Percentiles rank a stretch among this genome's conserved stretches.
phyloP scores from a whole-genome alignment of 2,888 invertebrate genomes.

The Peribatodes rhomboidaria region DNA sequence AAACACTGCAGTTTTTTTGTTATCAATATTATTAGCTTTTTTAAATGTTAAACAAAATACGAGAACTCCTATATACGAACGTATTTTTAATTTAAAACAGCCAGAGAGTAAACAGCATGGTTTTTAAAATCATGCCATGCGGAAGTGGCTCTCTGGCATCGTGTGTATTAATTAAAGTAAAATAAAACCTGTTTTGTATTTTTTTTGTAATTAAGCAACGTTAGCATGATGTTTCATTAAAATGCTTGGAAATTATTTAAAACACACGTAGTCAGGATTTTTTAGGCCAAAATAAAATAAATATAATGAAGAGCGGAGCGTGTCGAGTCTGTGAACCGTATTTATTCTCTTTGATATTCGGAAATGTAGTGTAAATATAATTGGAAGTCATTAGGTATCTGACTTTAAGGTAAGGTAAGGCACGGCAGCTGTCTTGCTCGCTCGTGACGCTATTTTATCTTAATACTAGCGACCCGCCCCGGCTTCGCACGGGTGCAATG shows the following conservation, averaged over 20 bases:
- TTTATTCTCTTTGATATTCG: neutral
- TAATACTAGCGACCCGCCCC: too few relatives aligned
- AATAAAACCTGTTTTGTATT: conserved; percentile 1
- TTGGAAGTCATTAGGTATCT: too few relatives aligned
- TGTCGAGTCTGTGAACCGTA: too few relatives aligned
- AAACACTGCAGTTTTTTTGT: too few relatives aligned
- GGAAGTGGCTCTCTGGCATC: neutral
- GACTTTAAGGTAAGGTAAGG: too few relatives aligned
- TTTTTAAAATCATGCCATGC: neutral
- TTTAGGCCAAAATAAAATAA: neutral
- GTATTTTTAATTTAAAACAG: neutral
- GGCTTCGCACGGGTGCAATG: too few relatives aligned
- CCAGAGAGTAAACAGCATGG: neutral
- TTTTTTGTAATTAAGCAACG: conserved; percentile 9
- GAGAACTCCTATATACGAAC: neutral
- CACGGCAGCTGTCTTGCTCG: too few relatives aligned
- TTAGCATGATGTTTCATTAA: conserved; percentile 4
- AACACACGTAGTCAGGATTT: neutral
- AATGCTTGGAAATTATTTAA: neutral
- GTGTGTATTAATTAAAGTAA: conserved; percentile 5
- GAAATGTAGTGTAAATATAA: too few relatives aligned
- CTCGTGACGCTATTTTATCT: too few relatives aligned
- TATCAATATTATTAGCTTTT: neutral
- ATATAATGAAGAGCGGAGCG: neutral
- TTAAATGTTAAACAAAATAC: neutral